Evolutionary conservation across 2,888 invertebrate genomes (phyloP), one percentile per base, ranked within the genome.

Genomic region (Physocephala rufipes): DNA sequence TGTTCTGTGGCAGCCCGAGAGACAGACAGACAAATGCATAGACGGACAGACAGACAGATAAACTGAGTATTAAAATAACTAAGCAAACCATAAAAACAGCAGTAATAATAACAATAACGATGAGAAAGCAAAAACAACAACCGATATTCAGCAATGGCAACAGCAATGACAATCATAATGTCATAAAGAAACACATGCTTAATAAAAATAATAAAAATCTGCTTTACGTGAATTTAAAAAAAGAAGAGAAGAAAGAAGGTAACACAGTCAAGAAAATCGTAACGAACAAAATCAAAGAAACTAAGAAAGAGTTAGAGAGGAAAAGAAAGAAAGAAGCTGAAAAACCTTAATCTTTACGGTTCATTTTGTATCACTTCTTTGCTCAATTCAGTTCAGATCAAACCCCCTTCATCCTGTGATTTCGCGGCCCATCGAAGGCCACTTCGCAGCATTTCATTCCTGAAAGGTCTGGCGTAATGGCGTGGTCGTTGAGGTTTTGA

Each of bases 1-100:
- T 79, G 74, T 75, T 36, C 36, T 36, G 9, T 36, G 36, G 36
- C 36, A 36, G 9, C 36, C 61, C 61, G 30, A 68, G 72, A 74
- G 24, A 59, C 26, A 36, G 53, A 64, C n/a, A 24, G 67, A 70
- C 53, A 65, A 55, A 63, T 36, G 13, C 19, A 36, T 36, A 26
- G 26, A 62, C 51, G 24, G 53, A 47, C 66, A 9, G 12, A 65
- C 47, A 30, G 58, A 66, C 26, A 66, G 59, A 28, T 13, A 16
- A 15, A 62, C 12, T 2, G 30, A 49, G 51, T 30, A 19, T 62
- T 53, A 15, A 28, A 15, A n/a, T 24, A 71, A 28, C 55, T 62
- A 43, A 45, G 63, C 47, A 36, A 63, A 72, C 67, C 47, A 49
- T n/a, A 51, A 67, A 30, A 70, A 71, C 12, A 45, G 26, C 61